Conservation (phyloP, 2,797 vertebrate genomes). For the Falco cherrug region DNA sequence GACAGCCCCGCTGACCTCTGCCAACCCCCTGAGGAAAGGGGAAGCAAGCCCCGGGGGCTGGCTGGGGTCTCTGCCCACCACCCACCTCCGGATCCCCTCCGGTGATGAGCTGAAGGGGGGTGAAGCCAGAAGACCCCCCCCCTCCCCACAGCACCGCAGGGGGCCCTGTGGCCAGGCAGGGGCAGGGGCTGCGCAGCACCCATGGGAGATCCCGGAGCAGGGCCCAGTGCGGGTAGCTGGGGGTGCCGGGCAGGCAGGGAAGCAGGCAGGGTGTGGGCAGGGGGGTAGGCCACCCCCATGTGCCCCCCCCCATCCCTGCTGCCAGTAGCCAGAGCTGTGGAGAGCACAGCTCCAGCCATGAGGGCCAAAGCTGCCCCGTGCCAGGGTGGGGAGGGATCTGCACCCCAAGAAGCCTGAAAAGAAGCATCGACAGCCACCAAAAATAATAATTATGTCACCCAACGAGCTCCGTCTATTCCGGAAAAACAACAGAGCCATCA, state of each 20-base stretch:
- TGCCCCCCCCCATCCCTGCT: not conserved
- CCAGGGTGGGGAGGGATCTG: not conserved
- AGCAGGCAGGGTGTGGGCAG: not conserved
- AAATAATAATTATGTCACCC: not conserved
- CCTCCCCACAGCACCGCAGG: too few relatives aligned
- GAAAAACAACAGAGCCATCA: not conserved
- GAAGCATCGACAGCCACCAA: not conserved
- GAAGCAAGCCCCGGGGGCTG: not conserved
- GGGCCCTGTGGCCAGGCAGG: too few relatives aligned
- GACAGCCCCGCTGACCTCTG: not conserved
- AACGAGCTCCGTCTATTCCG: not conserved
- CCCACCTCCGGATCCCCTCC: not conserved
- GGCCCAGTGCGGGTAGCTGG: rapidly evolving
- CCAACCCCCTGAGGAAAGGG: too few relatives aligned
- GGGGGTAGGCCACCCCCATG: not conserved
- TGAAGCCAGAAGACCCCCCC: not conserved
- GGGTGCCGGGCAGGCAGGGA: not conserved
- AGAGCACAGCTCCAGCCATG: not conserved
- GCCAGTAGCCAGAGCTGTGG: rapidly evolving
- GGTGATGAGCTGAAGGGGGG: not conserved
- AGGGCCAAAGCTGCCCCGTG: not conserved
- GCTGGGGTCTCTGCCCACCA: not conserved
- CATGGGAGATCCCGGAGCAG: not conserved
- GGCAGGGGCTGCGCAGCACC: not conserved
- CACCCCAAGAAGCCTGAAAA: not conserved